These are phyloP conservation scores for Rhopalosiphum maidis DNA, from an alignment of 1,140 invertebrate species.

Conservation along the genomic window DNA sequence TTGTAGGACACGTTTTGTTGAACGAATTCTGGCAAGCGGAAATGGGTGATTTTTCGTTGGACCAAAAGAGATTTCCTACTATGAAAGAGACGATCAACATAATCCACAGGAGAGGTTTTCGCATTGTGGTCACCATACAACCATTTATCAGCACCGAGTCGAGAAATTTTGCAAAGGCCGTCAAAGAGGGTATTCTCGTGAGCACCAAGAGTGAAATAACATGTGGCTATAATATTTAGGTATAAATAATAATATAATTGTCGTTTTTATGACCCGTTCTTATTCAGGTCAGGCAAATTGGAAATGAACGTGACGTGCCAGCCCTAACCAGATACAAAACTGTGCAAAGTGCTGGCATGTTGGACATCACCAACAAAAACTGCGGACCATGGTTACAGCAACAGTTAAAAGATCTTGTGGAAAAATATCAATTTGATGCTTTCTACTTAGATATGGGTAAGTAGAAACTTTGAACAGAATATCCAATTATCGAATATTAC, in stretches of 20 bases:
- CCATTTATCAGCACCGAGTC: conserved; percentile 88
- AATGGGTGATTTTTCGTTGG: conserved; percentile 79
- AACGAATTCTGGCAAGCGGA: conserved; percentile 85
- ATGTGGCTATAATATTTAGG: background rate
- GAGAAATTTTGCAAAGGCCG: conserved; percentile 77
- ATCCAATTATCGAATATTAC: background rate
- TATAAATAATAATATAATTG: background rate
- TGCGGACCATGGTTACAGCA: conserved; percentile 80
- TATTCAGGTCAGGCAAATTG: conserved; percentile 45
- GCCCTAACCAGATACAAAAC: conserved; percentile 71
- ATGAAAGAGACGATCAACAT: conserved; percentile 81
- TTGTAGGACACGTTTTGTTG: conserved; percentile 73
- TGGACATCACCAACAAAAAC: conserved; percentile 84
- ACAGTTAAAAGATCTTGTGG: conserved; percentile 74
- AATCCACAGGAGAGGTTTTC: conserved; percentile 81
- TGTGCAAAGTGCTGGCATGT: conserved; percentile 76
- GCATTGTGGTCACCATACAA: conserved; percentile 82
- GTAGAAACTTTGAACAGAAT: background rate
- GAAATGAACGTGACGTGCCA: conserved; percentile 60
- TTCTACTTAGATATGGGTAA: conserved; percentile 85
- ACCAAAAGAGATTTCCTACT: conserved; percentile 74
- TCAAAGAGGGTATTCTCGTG: conserved; percentile 74
- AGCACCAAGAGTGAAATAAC: conserved; percentile 25
- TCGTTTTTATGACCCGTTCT: background rate
- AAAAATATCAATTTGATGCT: conserved; percentile 81